Evolutionary conservation across 2,888 invertebrate species (phyloP), one percentile per base, ranked within the genome.

Genomic region (Acanthopleura granulata): DNA sequence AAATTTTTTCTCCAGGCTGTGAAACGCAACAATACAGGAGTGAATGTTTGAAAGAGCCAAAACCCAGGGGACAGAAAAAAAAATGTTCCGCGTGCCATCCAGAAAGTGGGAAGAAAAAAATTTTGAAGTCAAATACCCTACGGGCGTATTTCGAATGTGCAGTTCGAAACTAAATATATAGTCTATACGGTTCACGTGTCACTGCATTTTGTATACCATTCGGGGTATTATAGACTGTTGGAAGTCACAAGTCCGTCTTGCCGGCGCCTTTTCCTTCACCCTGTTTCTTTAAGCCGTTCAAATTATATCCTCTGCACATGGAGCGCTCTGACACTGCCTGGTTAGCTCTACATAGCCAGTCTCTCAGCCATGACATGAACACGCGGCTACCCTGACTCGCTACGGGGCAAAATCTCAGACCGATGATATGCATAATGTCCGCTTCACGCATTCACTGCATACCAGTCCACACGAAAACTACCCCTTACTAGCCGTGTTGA

Each of bases 101-200:
- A 3, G 40, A 40, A 40, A 40, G 40, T 9, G 40, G 40, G 9
- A 40, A 57, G n/a, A 57, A 57, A 57, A 57, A 57, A 22, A 57
- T 3, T n/a, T 6, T n/a, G 57, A 57, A 12, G 22, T 18, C 6
- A 57, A 57, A 57, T 12, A 57, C 57, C 57, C 57, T 22, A 57
- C 22, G 22, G 18, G 57, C 6, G 57, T 57, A 18, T 22, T 57
- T 57, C 12, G 57, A 57, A 57, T 22, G n/a, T 22, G 22, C 18
- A 57, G 57, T 57, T 57, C 22, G 57, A 57, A 57, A 57, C 57
- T 57, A 57, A 57, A 57, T 57, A 57, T 57, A 57, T 57, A 57
- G 18, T 57, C 22, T 57, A 22, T 22, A 4, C 12, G 18, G 22
- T 57, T 57, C 57, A 57, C 22, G 57, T 57, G 57, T 57, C 57